A percentile compares a stretch with the other conserved stretches of the same genome.
These are phyloP conservation scores for Teinopalpus imperialis DNA, from an alignment of 2,888 invertebrate genomes.

Conservation along the genomic window DNA sequence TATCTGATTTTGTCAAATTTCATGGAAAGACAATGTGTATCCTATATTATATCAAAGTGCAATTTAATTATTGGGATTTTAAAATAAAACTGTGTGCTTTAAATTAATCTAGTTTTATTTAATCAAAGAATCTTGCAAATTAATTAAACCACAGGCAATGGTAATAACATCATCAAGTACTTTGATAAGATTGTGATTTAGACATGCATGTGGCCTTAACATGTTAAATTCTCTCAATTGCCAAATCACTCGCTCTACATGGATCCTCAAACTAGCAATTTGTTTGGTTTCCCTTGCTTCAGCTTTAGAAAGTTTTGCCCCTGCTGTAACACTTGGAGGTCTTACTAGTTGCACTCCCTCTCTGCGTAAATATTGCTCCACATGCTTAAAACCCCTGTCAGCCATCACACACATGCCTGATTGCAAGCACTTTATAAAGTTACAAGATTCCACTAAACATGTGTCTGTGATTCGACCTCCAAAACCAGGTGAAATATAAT, in stretches of 20 bases:
- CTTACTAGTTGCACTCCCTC: conserved; percentile 24
- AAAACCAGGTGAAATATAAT: conserved; percentile 37
- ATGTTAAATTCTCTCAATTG: conserved; percentile 31
- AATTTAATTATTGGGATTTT: conserved; percentile 1
- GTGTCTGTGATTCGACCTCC: conserved; percentile 33
- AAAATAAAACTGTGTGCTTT: background rate
- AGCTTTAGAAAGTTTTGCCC: conserved; percentile 27
- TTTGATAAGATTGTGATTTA: conserved; percentile 24
- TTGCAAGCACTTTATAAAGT: conserved; percentile 30
- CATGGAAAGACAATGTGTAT: conserved; percentile 29
- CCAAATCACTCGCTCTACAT: conserved; percentile 33
- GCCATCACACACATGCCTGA: conserved; percentile 29
- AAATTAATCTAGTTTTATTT: conserved; percentile 24
- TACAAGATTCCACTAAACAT: conserved; percentile 30
- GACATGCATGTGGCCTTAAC: conserved; percentile 32
- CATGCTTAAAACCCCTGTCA: conserved; percentile 35
- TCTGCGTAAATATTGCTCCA: conserved; percentile 26
- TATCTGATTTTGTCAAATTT: background rate
- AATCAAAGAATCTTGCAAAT: conserved; percentile 34
- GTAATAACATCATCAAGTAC: conserved; percentile 32
- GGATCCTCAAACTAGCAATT: conserved; percentile 33
- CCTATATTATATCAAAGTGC: conserved; percentile 28
- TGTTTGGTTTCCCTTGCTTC: conserved; percentile 32
- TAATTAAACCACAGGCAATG: conserved; percentile 34
- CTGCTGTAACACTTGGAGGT: conserved; percentile 30